A percentile compares a stretch with the other conserved stretches of the same genome.
phyloP scores from a whole-genome alignment of 2,888 invertebrate species.

The Chaitophorus viminalis region DNA sequence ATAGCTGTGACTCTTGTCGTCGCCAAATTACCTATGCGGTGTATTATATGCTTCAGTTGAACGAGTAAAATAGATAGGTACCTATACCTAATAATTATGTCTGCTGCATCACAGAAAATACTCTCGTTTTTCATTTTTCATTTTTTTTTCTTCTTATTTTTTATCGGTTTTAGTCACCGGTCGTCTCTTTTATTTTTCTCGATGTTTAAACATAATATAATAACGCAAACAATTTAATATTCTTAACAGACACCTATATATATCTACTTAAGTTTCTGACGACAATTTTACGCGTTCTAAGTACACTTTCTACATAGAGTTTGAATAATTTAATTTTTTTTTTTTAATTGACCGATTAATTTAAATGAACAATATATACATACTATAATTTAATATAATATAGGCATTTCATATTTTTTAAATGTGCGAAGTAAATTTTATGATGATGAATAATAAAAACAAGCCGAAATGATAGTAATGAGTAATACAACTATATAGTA shows the following conservation, averaged over 20 bases:
- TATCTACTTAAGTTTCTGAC: not conserved
- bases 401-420: not conserved
- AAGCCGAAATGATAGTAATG: no score
- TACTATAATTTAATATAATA: not conserved
- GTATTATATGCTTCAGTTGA: constrained; percentile 8
- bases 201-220: not conserved
- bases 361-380: not conserved
- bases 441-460: no score
- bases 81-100: not conserved
- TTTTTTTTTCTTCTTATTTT: not conserved
- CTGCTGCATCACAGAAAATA: not conserved
- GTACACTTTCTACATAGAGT: no score
- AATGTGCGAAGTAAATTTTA: not conserved
- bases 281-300: not conserved
- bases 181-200: not conserved
- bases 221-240: not conserved
- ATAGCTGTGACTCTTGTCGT: not conserved
- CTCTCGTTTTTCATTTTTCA: not conserved
- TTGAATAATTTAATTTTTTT: not conserved
- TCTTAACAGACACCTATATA: not conserved
- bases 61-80: not conserved
- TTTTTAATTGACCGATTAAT: not conserved
- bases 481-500: no score
- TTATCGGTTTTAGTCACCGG: not conserved
- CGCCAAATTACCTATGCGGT: not conserved